Base-by-base conservation (phyloP, 2,888 invertebrate genomes). In the Catonia carolina region DNA sequence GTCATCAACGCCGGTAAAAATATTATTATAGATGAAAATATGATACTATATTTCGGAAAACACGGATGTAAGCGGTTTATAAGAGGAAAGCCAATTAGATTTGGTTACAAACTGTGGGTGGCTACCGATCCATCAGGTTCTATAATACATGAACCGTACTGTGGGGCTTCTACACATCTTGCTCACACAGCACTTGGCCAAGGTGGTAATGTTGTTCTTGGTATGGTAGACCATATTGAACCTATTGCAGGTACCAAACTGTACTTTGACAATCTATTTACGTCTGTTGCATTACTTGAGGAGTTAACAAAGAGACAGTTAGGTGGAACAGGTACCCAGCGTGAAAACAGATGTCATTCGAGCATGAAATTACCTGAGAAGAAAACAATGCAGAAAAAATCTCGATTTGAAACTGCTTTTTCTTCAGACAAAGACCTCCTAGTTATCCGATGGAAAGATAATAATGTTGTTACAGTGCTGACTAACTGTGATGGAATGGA, bases 31-130 rank as follows among this genome's bases (percentile, higher is more conserved):
- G 68, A 70, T 62, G 67, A 70, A 59, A 60, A 61, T 27, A 68
- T 70, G 67, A 61, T 69, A 2, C 60, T 64, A 31, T 69, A 70
- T 66, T 71, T 66, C 65, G 69, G 68, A 41, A 59, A 64, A 58
- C 67, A 69, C 60, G 61, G 63, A 48, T 67, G 63, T 47, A 69
- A 69, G 37, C 67, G 68, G 56, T 69, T 65, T 60, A 62, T 69
- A 8, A 53, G 64, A 17, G 67, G 67, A 10, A 71, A 70, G 45
- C 68, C 67, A 4, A 69, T 69, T 36, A 55, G 66, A 42, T 69
- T 69, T 63, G 65, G 66, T 6, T 69, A 63, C 52, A 69, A 70
- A 62, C 60, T 67, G 50, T 69, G 69, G 68, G 18, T 22, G 20
- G 20, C n/a, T 17, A 22, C 41, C n/a, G n/a, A n/a, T n/a, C n/a